Conservation (phyloP, 2,113 vertebrate species). For the human region DNA sequence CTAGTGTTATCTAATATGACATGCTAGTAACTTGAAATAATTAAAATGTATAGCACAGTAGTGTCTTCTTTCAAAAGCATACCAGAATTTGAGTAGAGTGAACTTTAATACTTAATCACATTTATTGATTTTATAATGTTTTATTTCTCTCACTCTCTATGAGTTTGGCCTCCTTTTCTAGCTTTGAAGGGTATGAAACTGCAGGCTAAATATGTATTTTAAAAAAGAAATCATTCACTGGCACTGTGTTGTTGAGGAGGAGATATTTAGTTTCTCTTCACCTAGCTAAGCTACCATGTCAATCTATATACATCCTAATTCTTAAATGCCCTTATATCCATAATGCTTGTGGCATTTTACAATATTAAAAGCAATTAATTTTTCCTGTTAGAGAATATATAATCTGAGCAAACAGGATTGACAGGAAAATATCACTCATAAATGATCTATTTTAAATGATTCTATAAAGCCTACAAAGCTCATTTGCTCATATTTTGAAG, state of each 20-base stretch:
- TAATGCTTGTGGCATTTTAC: not conserved
- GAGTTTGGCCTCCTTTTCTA: not conserved
- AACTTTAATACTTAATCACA: not conserved
- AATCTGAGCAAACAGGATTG: not conserved
- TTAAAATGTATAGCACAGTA: not conserved
- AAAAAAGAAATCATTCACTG: not conserved
- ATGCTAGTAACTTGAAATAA: not conserved
- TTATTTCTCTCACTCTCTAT: not conserved
- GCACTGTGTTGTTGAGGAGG: not conserved
- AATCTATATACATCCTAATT: not conserved
- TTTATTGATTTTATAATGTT: conserved; percentile 7
- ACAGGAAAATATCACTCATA: not conserved
- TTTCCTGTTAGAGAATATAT: not conserved
- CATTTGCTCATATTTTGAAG: not conserved
- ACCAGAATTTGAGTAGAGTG: not conserved
- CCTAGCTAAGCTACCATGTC: not conserved
- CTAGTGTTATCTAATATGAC: not conserved
- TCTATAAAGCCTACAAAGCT: not conserved
- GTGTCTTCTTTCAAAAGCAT: not conserved
- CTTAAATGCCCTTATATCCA: not conserved
- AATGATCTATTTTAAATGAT: not conserved
- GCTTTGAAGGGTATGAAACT: not conserved
- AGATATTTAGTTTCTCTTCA: not conserved
- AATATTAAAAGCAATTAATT: not conserved
- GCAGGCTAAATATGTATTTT: not conserved